Conservation (phyloP, 64 coral and sea anemone species). For the Dendronephthya gigantea region DNA sequence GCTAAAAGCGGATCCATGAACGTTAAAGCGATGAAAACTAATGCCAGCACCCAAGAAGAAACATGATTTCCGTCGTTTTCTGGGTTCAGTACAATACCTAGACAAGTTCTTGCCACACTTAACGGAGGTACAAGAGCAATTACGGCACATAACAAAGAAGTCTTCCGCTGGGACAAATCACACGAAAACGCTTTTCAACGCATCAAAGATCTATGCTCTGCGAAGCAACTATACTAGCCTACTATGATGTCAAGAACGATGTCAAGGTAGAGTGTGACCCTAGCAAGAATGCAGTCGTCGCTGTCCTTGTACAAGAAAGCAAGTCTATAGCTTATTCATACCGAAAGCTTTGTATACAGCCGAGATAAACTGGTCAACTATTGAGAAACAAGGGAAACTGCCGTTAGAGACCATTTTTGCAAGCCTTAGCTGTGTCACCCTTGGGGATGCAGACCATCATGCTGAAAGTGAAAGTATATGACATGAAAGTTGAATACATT, state of each 20-base stretch:
- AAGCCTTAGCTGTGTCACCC: conserved; percentile 41
- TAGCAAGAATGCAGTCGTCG: conserved; percentile 36
- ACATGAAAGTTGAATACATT: conserved; percentile 48
- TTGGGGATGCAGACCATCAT: conserved; percentile 44
- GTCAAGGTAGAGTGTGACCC: conserved; percentile 45
- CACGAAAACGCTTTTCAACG: conserved; percentile 39
- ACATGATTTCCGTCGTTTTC: conserved; percentile 42
- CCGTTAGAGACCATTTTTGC: conserved; percentile 23
- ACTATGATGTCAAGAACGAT: conserved; percentile 40
- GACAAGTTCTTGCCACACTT: conserved; percentile 34
- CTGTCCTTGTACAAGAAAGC: conserved; percentile 38
- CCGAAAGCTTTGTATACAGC: background rate
- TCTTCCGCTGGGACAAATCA: conserved; percentile 44
- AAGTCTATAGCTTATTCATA: conserved; percentile 31
- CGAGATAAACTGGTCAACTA: conserved; percentile 37
- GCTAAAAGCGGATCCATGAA: conserved; percentile 47
- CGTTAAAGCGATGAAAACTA: conserved; percentile 31
- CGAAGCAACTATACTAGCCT: conserved; percentile 5
- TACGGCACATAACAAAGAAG: conserved; percentile 22
- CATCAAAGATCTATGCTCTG: conserved; percentile 28
- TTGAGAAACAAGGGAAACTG: conserved; percentile 38
- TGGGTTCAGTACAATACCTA: conserved; percentile 41
- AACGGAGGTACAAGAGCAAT: conserved; percentile 27
- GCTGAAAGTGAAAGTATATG: conserved; percentile 34
- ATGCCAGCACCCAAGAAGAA: conserved; percentile 36